Evolutionary conservation across 1,140 invertebrate species (phyloP).

Genomic region (Nephila pilipes): DNA sequence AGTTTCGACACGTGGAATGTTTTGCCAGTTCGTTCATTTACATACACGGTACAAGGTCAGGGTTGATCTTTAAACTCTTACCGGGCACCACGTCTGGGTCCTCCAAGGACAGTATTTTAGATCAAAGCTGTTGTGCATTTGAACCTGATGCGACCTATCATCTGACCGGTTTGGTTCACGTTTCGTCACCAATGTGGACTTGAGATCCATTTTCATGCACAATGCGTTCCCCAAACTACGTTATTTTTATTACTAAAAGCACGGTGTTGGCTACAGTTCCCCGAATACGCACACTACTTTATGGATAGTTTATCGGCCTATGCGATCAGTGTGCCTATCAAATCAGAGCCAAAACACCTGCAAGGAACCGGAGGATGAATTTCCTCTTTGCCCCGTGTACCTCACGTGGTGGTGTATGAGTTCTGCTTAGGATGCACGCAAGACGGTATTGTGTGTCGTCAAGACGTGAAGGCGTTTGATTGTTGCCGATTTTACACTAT

Average conservation of each 20-base stretch:
- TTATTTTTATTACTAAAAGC: constrained; percentile 43
- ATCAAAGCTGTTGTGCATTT: not conserved
- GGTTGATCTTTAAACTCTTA: not conserved
- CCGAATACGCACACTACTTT: constrained; percentile 5
- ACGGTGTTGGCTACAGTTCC: not conserved
- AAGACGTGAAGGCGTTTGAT: not conserved
- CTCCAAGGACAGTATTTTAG: not conserved
- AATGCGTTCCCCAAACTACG: not conserved
- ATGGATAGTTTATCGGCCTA: constrained; percentile 41
- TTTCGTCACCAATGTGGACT: not conserved
- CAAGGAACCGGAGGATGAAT: not conserved
- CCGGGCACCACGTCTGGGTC: not conserved
- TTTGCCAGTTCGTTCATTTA: not conserved
- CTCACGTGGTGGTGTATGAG: constrained; percentile 14
- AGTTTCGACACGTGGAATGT: too few relatives aligned
- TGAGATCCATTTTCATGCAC: constrained; percentile 18
- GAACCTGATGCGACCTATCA: not conserved
- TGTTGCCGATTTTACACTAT: constrained; percentile 48
- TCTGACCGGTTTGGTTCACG: not conserved
- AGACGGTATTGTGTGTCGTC: constrained; percentile 20
- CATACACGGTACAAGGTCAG: not conserved
- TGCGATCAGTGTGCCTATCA: not conserved
- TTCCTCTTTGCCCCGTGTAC: not conserved
- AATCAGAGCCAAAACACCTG: not conserved
- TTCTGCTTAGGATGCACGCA: constrained; percentile 35